Evolutionary conservation across 2,113 vertebrate species (phyloP).

Genomic region (Barbus barbus): DNA sequence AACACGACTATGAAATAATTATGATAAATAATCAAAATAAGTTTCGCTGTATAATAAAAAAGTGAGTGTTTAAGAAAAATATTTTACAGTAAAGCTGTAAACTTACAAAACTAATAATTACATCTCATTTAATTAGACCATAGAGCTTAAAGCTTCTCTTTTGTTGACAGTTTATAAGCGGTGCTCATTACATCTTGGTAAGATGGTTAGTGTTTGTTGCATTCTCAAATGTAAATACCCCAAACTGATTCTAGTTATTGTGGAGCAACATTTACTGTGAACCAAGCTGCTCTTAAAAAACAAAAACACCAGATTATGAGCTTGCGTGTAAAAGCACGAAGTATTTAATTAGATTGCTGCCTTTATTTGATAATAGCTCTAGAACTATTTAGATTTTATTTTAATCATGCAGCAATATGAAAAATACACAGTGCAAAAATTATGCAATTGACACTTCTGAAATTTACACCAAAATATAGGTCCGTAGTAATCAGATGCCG

Average conservation of each 20-base stretch:
- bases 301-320: not conserved
- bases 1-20: not conserved
- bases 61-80: too few species aligned
- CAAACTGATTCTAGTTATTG: not conserved
- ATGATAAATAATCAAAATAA: not conserved
- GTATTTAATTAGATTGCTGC: too few species aligned
- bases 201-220: not conserved
- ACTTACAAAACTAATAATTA: too few species aligned
- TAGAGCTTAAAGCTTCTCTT: not conserved
- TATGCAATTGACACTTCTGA: not conserved
- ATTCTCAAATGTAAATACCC: not conserved
- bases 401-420: too few species aligned
- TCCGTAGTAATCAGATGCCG: constrained; percentile 98
- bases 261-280: not conserved
- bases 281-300: not conserved
- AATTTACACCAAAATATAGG: constrained; percentile 69
- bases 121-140: too few species aligned
- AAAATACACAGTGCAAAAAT: not conserved
- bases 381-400: not conserved
- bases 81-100: too few species aligned
- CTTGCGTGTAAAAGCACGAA: not conserved
- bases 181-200: not conserved
- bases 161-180: not conserved
- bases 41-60: not conserved
- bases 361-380: too few species aligned